Percentiles rank a stretch among this genome's conserved stretches.
Evolutionary conservation across 2,113 vertebrate species (phyloP).

Genomic region (Enhydra lutris): DNA sequence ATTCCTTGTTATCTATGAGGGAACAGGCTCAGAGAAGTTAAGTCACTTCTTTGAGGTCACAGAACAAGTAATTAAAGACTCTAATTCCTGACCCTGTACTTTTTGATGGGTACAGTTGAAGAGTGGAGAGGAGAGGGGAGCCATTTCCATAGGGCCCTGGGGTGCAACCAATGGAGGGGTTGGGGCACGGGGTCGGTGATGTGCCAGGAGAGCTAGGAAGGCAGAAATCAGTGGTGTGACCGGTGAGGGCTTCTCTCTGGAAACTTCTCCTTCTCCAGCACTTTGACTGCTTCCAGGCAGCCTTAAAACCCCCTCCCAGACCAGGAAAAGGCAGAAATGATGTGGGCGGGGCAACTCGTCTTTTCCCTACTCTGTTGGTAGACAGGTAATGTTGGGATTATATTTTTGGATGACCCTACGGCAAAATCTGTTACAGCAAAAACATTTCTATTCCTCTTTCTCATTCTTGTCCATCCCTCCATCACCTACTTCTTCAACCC

Average conservation of each 20-base stretch:
- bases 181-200: background rate
- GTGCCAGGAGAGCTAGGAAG: too few species aligned
- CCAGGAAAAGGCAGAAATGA: background rate
- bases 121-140: background rate
- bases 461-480: background rate
- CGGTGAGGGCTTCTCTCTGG: background rate
- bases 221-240: background rate
- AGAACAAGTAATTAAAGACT: background rate
- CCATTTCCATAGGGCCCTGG: background rate
- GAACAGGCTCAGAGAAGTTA: background rate
- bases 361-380: background rate
- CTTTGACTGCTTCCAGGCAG: background rate
- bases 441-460: background rate
- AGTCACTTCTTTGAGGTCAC: background rate
- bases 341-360: fast-evolving
- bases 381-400: background rate
- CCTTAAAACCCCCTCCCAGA: background rate
- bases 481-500: background rate
- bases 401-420: background rate
- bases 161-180: background rate
- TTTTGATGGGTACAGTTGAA: background rate
- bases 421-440: background rate
- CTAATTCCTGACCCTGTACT: background rate
- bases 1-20: background rate
- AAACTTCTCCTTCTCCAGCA: background rate